A percentile compares a stretch with the other conserved stretches of the same genome.
Evolutionary conservation across 2,113 vertebrate genomes (phyloP).

Genomic region (Otus sunia): DNA sequence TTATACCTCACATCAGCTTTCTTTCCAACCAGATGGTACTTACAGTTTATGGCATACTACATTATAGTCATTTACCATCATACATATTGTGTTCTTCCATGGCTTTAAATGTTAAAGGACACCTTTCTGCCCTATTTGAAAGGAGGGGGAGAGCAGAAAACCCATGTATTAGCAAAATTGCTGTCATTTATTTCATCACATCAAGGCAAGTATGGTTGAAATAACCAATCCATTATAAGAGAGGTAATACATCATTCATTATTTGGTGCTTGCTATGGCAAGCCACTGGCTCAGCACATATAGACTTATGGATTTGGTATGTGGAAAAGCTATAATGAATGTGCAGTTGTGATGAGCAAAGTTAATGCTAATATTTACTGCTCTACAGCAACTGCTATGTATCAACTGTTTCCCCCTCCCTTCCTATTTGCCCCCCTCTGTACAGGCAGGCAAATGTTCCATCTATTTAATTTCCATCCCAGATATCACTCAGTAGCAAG

Average conservation of each 20-base stretch:
- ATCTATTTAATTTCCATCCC: neutral
- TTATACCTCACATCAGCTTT: slow-evolving; percentile 32
- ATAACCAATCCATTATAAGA: slow-evolving; percentile 27
- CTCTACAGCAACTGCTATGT: neutral
- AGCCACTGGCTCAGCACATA: slow-evolving; percentile 29
- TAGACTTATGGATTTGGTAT: neutral
- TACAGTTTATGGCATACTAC: slow-evolving; percentile 44
- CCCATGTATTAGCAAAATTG: slow-evolving; percentile 55
- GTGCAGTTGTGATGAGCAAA: neutral
- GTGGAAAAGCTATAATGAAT: neutral
- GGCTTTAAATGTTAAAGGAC: slow-evolving; percentile 44
- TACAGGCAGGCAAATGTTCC: neutral
- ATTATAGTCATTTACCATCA: slow-evolving; percentile 41
- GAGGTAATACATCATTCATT: slow-evolving; percentile 19
- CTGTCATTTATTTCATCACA: slow-evolving; percentile 53
- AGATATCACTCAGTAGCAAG: neutral
- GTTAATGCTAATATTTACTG: slow-evolving; percentile 23
- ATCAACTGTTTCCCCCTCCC: neutral
- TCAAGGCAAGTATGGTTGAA: slow-evolving; percentile 17
- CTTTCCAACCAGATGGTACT: slow-evolving; percentile 38
- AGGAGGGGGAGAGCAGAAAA: slow-evolving; percentile 3
- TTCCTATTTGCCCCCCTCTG: neutral
- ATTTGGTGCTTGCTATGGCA: slow-evolving; percentile 31
- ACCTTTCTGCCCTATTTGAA: slow-evolving; percentile 18
- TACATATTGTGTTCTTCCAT: neutral